Percentiles rank a stretch among this genome's conserved stretches.
These are phyloP conservation scores for Scleropages formosus DNA, from an alignment of 2,797 vertebrate genomes.

Conservation along the genomic window DNA sequence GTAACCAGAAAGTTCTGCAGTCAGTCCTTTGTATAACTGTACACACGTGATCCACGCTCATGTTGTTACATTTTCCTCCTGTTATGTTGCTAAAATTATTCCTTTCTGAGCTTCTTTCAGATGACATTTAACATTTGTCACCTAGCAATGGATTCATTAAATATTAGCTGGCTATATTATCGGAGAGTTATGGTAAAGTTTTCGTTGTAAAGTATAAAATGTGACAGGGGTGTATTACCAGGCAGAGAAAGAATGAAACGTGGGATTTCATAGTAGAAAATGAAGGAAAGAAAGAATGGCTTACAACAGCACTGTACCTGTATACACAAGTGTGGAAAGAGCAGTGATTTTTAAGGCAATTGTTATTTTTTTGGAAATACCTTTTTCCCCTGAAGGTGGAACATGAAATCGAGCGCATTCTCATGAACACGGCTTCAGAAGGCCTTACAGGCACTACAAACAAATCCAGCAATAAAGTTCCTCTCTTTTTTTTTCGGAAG, in stretches of 20 bases:
- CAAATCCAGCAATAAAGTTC: slow-evolving; percentile 21
- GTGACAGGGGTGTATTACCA: background rate
- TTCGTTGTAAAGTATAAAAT: background rate
- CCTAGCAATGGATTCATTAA: background rate
- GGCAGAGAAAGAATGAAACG: background rate
- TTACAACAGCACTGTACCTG: background rate
- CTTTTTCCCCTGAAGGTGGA: slow-evolving; percentile 19
- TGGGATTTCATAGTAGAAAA: background rate
- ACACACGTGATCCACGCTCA: too few species aligned
- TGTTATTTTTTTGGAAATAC: slow-evolving; percentile 12
- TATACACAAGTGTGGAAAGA: background rate
- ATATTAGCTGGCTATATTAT: background rate
- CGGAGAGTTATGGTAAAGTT: background rate
- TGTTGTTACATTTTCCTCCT: too few species aligned
- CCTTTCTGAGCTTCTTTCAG: too few species aligned
- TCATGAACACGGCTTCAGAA: slow-evolving; percentile 23
- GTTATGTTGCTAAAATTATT: too few species aligned
- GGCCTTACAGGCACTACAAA: slow-evolving; percentile 19
- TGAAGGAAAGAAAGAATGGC: background rate
- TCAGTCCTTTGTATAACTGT: too few species aligned
- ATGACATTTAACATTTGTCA: background rate
- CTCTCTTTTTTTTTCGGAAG: background rate
- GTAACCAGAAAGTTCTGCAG: too few species aligned
- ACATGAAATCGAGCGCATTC: slow-evolving; percentile 7
- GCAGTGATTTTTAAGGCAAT: background rate